Evolutionary conservation across 2,797 vertebrate species (phyloP).

Genomic region (Hylomyscus alleni): DNA sequence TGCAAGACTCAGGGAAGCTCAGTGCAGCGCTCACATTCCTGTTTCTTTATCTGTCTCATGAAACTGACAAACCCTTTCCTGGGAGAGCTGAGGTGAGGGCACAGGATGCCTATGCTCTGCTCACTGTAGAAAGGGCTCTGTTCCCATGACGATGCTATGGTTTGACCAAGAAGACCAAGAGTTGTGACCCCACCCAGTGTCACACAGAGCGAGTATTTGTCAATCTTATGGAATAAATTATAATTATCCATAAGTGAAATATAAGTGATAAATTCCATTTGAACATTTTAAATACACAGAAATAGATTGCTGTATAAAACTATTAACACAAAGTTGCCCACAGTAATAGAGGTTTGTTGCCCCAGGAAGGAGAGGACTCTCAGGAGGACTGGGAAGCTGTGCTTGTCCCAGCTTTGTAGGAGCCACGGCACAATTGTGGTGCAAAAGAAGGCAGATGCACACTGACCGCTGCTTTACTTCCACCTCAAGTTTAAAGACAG

Average conservation of each 20-base stretch:
- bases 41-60: not conserved
- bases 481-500: not conserved
- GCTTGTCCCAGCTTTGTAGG: not conserved
- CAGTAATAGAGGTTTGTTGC: no score
- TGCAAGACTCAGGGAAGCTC: not conserved
- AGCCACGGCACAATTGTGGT: not conserved
- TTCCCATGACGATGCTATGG: not conserved
- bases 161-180: not conserved
- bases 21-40: not conserved
- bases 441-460: not conserved
- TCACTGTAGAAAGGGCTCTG: not conserved
- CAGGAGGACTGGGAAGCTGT: no score
- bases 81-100: not conserved
- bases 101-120: not conserved
- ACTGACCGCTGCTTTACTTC: not conserved
- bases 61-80: not conserved
- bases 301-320: not conserved
- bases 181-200: not conserved
- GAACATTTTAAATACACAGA: not conserved
- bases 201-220: not conserved
- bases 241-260: not conserved
- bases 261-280: not conserved
- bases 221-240: not conserved
- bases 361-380: no score
- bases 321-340: not conserved